Conservation (phyloP, 2,113 vertebrate genomes). For the Benitochromis conjunctus region DNA sequence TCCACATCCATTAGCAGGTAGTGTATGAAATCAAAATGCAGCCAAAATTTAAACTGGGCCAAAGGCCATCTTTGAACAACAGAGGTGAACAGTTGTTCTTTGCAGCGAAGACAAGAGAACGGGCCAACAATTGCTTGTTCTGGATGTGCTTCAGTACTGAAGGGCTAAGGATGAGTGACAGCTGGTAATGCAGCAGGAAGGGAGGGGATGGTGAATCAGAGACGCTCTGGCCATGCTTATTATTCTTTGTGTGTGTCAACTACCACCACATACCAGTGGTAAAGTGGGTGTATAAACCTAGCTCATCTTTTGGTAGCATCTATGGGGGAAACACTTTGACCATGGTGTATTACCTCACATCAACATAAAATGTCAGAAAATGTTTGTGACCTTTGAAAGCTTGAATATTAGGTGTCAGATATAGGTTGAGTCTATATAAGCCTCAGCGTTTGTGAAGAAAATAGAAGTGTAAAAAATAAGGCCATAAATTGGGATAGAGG, state of each 20-base stretch:
- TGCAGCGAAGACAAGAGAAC: not conserved
- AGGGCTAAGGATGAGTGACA: conserved; percentile 10
- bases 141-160: not conserved
- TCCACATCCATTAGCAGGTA: not conserved
- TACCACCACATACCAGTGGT: conserved; percentile 41
- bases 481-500: not conserved
- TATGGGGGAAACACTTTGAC: not conserved
- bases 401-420: not conserved
- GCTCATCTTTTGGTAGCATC: not conserved
- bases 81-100: not conserved
- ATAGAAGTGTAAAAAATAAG: not conserved
- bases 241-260: conserved; percentile 22
- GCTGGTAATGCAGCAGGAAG: conserved; percentile 13
- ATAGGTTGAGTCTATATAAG: not conserved
- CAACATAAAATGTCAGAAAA: not conserved
- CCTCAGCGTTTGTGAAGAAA: not conserved
- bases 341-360: not conserved
- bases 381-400: not conserved
- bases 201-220: conserved; percentile 32
- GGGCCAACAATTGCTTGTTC: not conserved
- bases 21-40: not conserved
- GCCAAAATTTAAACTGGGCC: not conserved
- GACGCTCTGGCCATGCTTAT: not conserved
- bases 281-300: not conserved
- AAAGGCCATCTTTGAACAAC: not conserved